Evolutionary conservation across 1,140 invertebrate species (phyloP).

Genomic region (Drosophila bocqueti): DNA sequence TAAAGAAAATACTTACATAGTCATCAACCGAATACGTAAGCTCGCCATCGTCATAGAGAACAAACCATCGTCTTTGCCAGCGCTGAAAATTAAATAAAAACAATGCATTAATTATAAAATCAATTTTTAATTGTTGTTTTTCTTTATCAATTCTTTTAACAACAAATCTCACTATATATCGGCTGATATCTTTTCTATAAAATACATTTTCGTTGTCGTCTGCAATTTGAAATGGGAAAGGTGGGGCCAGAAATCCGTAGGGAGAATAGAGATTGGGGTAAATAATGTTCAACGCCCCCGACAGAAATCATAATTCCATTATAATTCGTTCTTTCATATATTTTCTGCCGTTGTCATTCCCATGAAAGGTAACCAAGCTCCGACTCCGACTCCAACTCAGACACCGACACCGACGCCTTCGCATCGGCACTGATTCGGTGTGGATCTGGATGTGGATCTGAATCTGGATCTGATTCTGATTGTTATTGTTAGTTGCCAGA

Average conservation of each 20-base stretch:
- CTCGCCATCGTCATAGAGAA: constrained; percentile 98
- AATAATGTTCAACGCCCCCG: constrained; percentile 67
- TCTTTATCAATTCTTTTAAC: background rate
- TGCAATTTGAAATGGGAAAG: constrained; percentile 15
- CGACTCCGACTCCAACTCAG: constrained; percentile 24
- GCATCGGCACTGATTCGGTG: constrained; percentile 36
- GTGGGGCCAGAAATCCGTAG: background rate
- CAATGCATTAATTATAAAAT: constrained; percentile 19
- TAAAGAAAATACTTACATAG: constrained; percentile 91
- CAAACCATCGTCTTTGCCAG: constrained; percentile 98
- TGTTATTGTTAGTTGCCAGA: constrained; percentile 74
- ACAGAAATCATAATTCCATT: constrained; percentile 71
- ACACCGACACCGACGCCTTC: constrained; percentile 1
- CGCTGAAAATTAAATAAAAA: constrained; percentile 89
- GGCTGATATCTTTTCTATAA: constrained; percentile 11
- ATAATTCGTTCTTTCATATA: constrained; percentile 58
- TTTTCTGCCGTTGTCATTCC: constrained; percentile 61
- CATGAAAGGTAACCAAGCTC: constrained; percentile 53
- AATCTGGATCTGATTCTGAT: constrained; percentile 58
- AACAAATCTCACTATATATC: background rate
- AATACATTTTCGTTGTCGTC: constrained; percentile 26
- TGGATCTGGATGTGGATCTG: constrained; percentile 40
- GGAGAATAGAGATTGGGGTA: constrained; percentile 13
- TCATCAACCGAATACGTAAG: constrained; percentile 98
- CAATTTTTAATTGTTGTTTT: too few species aligned